Conservation (phyloP, 2,888 invertebrate species). For the Pseudococcus longispinus region DNA sequence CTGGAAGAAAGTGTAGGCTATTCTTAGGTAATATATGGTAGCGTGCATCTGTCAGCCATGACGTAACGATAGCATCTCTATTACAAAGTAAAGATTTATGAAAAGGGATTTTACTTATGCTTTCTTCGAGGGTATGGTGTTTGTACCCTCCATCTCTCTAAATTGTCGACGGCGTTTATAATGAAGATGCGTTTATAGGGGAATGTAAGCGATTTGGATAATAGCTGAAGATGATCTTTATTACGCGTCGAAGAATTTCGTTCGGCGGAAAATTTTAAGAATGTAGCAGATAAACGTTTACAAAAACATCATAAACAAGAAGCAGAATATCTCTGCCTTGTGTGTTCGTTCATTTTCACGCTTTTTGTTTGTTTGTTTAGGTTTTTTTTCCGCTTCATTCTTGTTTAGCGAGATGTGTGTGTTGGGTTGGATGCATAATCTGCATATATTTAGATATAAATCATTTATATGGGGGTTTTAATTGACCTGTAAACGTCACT, state of each 20-base stretch:
- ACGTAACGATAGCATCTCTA: slow-evolving; percentile 52
- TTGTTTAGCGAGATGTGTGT: neutral
- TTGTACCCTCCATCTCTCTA: neutral
- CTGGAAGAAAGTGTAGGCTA: slow-evolving; percentile 47
- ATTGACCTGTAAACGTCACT: neutral
- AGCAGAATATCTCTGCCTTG: neutral
- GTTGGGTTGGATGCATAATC: neutral
- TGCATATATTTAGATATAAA: neutral
- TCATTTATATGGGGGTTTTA: neutral
- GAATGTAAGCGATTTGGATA: slow-evolving; percentile 24
- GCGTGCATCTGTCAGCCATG: slow-evolving; percentile 52
- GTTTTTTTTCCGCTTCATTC: neutral
- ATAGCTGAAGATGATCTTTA: slow-evolving; percentile 24
- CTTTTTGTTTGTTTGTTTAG: neutral
- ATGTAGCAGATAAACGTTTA: slow-evolving; percentile 7
- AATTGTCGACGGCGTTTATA: slow-evolving; percentile 14
- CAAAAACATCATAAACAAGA: neutral
- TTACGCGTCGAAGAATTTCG: slow-evolving; percentile 31
- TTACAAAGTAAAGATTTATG: slow-evolving; percentile 48
- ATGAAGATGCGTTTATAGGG: neutral
- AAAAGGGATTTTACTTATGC: slow-evolving; percentile 48
- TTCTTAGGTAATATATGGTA: slow-evolving; percentile 46
- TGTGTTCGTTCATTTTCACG: neutral
- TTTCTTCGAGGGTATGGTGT: neutral
- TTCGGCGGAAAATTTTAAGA: slow-evolving; percentile 18